These are phyloP conservation scores for Ceryle rudis DNA, from an alignment of 2,797 vertebrate genomes.

Conservation along the genomic window DNA sequence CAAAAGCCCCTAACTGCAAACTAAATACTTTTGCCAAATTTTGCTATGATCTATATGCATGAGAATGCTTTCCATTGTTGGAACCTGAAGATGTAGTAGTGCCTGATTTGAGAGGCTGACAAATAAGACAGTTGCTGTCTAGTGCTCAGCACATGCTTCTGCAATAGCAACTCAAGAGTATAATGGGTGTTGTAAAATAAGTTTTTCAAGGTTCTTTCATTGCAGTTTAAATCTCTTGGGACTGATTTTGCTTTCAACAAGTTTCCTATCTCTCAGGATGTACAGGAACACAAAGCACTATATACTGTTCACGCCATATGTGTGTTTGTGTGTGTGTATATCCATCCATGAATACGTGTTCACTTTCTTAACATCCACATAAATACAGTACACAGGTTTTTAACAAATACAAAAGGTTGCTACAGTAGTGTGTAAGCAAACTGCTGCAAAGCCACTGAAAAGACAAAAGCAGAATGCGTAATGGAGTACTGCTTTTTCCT, in stretches of 20 bases:
- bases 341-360: neutral
- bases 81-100: neutral
- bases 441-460: neutral
- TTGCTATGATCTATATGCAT: neutral
- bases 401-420: neutral
- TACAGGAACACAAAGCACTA: neutral
- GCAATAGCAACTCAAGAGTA: neutral
- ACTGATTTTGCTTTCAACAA: neutral
- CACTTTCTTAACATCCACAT: neutral
- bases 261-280: neutral
- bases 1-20: neutral
- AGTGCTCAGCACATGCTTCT: neutral
- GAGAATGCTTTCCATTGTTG: neutral
- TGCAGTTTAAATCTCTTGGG: neutral
- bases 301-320: fast-evolving
- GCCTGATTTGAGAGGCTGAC: neutral
- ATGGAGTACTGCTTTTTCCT: neutral
- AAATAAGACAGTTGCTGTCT: neutral
- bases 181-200: neutral
- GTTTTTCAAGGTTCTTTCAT: neutral
- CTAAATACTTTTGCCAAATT: neutral
- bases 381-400: neutral
- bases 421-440: neutral
- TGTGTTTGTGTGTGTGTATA: neutral
- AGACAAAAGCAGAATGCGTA: conserved; percentile 25